phyloP scores from a whole-genome alignment of 2,888 invertebrate species.

The Diogma glabrata region DNA sequence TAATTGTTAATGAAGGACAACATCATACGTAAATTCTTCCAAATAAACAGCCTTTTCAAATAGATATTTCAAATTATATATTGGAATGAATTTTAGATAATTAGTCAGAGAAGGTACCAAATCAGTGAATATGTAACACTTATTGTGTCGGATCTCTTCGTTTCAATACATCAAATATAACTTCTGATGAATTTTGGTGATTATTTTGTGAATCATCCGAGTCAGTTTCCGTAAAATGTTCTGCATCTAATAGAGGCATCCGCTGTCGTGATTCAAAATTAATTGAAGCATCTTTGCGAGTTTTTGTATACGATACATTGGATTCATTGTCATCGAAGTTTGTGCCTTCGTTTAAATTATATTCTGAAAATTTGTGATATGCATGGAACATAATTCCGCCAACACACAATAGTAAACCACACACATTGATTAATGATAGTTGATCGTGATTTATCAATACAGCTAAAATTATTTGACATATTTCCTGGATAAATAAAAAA shows the following conservation, averaged over 20 bases:
- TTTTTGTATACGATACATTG: background rate
- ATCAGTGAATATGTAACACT: too few relatives aligned
- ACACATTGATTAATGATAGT: constrained; percentile 67
- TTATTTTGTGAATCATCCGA: constrained; percentile 32
- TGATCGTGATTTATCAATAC: constrained; percentile 78
- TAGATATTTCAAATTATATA: too few relatives aligned
- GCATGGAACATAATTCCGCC: constrained; percentile 80
- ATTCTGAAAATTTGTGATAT: constrained; percentile 48
- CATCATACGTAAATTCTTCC: too few relatives aligned
- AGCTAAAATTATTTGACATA: constrained; percentile 81
- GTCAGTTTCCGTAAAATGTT: constrained; percentile 24
- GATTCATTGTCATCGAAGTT: too few relatives aligned
- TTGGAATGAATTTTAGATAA: too few relatives aligned
- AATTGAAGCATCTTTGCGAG: too few relatives aligned
- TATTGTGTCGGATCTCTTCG: too few relatives aligned
- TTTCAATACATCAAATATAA: constrained; percentile 45
- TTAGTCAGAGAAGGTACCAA: too few relatives aligned
- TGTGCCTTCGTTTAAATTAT: constrained; percentile 15
- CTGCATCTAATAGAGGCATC: constrained; percentile 31
- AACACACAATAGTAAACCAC: constrained; percentile 79
- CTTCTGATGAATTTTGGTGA: constrained; percentile 39
- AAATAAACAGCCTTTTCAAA: too few relatives aligned
- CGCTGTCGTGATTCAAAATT: constrained; percentile 28
- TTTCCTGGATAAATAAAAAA: constrained; percentile 54
- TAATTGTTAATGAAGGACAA: too few relatives aligned